A percentile compares a stretch with the other conserved stretches of the same genome.
These are phyloP conservation scores for Aromia moschata DNA, from an alignment of 2,888 invertebrate genomes.

Conservation along the genomic window DNA sequence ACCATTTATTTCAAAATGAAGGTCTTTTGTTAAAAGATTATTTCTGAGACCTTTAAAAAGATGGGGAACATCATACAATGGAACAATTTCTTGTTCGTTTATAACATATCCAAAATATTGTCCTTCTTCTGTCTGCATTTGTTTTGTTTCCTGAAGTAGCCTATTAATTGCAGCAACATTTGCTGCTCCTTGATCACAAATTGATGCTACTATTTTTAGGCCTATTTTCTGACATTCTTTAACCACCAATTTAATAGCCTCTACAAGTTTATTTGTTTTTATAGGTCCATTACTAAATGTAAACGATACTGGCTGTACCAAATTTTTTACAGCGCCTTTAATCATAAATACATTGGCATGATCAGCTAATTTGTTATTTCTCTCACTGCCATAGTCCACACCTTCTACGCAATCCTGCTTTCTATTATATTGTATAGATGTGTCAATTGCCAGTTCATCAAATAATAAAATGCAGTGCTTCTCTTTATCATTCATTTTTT, in stretches of 20 bases:
- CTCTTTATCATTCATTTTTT: too few relatives aligned
- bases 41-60: conserved; percentile 3
- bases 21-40: conserved; percentile 8
- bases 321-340: background rate
- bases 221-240: background rate
- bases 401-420: background rate
- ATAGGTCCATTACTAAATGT: background rate
- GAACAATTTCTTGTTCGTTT: background rate
- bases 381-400: conserved; percentile 4
- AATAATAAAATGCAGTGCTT: background rate
- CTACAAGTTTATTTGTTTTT: background rate
- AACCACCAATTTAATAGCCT: background rate
- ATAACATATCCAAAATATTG: background rate
- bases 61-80: conserved; percentile 6
- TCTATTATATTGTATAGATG: background rate
- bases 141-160: background rate
- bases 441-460: background rate
- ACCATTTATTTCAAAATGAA: conserved; percentile 10
- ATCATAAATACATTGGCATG: conserved; percentile 17
- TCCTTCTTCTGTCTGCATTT: background rate
- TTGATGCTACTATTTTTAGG: background rate
- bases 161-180: conserved; percentile 1
- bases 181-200: conserved; percentile 4
- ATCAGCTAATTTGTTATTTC: conserved; percentile 1
- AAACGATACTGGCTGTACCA: background rate